Evolutionary conservation across 2,888 invertebrate genomes (phyloP), one percentile per base, ranked within the genome.

Genomic region (Diarsia rubi): DNA sequence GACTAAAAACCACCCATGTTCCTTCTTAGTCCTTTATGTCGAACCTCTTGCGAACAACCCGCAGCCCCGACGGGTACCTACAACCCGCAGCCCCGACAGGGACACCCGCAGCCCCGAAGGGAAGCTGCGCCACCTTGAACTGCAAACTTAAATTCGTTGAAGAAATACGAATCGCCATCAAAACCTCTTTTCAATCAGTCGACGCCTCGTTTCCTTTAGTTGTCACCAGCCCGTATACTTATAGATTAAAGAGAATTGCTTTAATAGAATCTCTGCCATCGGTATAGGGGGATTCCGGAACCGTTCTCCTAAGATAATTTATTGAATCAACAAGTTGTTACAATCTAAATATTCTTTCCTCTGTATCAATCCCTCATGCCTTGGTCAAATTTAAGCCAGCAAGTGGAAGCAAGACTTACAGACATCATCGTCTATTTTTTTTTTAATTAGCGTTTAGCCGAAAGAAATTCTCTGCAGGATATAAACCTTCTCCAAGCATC

Each of bases 151-250:
- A 8, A 21, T 1, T 31, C 59, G 59, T 19, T 59, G 19, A 31
- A 31, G 11, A 60, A 31, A 60, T 31, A 60, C 31, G 12, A 31
- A 31, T 9, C 31, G 1, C 11, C 27, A 4, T 4, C 0, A 42
- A 3, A 5, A n/a, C 42, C 42, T 14, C 27, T 45, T 27, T 45
- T 45, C 14, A 5, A 47, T 31, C 12, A 27, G 62, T 63, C 47
- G 2, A 16, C 47, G 21, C 62, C 19, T 67, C 76, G 31, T 63
- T 44, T 75, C 66, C 78, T 66, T n/a, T n/a, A 59, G 24, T 71
- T 66, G 44, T 49, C 62, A 49, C 14, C 75, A 78, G 60, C 78
- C 78, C 78, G 62, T 81, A 78, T 78, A 44, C 60, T 49, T 67
- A 47, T 0, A 24, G 44, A 75, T 81, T 78, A 1, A 49, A 65